Base-by-base conservation (phyloP, 2,113 vertebrate species). In the Spea bombifrons region DNA sequence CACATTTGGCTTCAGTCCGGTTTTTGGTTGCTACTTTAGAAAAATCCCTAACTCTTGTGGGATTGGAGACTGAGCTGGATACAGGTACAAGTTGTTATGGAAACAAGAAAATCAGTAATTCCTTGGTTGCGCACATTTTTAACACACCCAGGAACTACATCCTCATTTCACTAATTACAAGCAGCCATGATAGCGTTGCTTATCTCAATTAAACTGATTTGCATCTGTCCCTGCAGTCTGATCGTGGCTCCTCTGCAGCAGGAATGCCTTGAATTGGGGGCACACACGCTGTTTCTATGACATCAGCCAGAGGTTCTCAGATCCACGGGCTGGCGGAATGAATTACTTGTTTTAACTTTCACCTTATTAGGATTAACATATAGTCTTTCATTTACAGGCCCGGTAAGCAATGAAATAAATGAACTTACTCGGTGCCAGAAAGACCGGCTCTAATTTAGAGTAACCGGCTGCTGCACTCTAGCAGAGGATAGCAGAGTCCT, bases 111-210 rank as follows among this genome's bases (percentile, higher is more conserved):
- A 73, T 80, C 78, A 61, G 71, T 30, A 43, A 73, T 68, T 80
- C 53, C 78, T 80, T 71, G 64, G 68, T 71, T 80, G 78, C 61
- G 65, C 52, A 67, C 71, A 74, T 68, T 80, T 73, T 65, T 80
- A 80, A 16, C 71, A 73, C 78, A 80, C 78, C 78, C 78, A 80
- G 71, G 71, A 74, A 74, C 71, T 63, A 80, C 71, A 80, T 80
- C 78, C 71, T 80, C 78, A 80, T 80, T 80, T 80, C 78, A 80
- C 78, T 80, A 80, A 80, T 80, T 80, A 80, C 78, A 80, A 80
- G 66, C 64, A 80, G 65, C 71, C 78, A 80, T 80, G 71, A 80
- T 80, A 73, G 78, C 78, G 67, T 80, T 74, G 71, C 78, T 80
- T 80, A 72, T 80, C 78, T 80, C 78, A 80, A 80, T 80, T 80